Conservation (phyloP, 2,888 invertebrate species). For the Drosophila kambysellisi region DNA sequence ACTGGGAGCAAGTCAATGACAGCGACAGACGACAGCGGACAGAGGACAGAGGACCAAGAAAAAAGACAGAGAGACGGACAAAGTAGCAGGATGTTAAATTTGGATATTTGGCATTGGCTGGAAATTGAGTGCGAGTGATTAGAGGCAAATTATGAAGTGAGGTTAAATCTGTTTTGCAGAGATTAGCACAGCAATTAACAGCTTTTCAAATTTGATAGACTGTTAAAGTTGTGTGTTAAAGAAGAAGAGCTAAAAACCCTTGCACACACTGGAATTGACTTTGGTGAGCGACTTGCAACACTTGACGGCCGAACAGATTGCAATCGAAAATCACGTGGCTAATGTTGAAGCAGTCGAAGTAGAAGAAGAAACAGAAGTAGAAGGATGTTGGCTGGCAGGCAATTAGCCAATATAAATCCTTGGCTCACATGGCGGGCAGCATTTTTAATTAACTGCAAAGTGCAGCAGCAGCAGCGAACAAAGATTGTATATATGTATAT, state of each 20-base stretch:
- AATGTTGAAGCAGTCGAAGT: slow-evolving; percentile 15
- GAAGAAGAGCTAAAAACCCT: neutral
- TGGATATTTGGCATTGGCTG: slow-evolving; percentile 11
- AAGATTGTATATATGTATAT: slow-evolving; percentile 29
- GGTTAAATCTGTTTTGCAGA: neutral
- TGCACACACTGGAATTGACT: slow-evolving; percentile 1
- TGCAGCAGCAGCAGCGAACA: slow-evolving; percentile 12
- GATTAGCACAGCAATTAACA: slow-evolving; percentile 50
- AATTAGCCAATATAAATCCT: slow-evolving; percentile 62
- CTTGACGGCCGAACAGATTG: slow-evolving; percentile 50
- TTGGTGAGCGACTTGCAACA: neutral
- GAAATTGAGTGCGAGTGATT: slow-evolving; percentile 65
- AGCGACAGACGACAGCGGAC: neutral
- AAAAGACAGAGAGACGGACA: slow-evolving; percentile 16
- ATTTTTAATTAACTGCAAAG: slow-evolving; percentile 69
- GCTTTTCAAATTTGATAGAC: slow-evolving; percentile 64
- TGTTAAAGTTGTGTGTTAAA: slow-evolving; percentile 29
- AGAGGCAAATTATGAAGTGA: slow-evolving; percentile 69
- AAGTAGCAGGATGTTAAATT: slow-evolving; percentile 60
- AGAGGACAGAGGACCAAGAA: neutral
- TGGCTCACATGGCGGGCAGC: slow-evolving; percentile 35
- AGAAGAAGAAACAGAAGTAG: neutral
- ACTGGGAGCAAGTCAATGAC: slow-evolving; percentile 11
- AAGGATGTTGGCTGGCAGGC: slow-evolving; percentile 3
- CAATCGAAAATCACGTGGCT: slow-evolving; percentile 53